These are phyloP conservation scores for Steinernema khuongi DNA, from an alignment of 1,140 invertebrate genomes.

Conservation along the genomic window DNA sequence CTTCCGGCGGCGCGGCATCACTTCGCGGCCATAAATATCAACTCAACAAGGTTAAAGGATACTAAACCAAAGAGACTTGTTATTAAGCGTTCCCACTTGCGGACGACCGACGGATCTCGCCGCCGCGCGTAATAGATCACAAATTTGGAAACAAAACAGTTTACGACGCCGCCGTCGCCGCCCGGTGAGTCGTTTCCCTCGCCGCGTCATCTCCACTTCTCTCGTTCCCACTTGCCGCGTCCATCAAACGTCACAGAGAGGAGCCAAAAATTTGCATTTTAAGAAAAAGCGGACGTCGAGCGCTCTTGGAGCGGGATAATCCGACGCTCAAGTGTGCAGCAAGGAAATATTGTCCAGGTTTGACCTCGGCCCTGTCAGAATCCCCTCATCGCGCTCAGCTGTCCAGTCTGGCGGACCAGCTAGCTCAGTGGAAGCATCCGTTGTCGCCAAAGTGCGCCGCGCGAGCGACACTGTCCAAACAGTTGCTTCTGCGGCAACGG, in stretches of 20 bases:
- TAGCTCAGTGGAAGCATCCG: not conserved
- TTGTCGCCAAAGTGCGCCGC: not conserved
- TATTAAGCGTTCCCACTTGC: conserved; percentile 9
- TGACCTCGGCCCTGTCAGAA: conserved; percentile 1
- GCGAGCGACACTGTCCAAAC: conserved; percentile 4
- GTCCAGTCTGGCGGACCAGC: not conserved
- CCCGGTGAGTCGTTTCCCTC: not conserved
- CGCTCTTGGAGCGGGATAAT: not conserved
- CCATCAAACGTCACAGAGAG: not conserved
- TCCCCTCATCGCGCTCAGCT: conserved; percentile 3
- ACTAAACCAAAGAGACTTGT: not conserved
- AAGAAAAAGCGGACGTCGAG: not conserved
- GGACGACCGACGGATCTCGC: not conserved
- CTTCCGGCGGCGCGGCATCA: conserved; percentile 9
- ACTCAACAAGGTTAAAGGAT: conserved; percentile 13
- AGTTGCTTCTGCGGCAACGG: not conserved
- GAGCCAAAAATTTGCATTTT: conserved; percentile 13
- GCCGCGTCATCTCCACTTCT: not conserved
- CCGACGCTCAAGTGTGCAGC: not conserved
- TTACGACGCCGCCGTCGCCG: not conserved
- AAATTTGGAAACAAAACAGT: conserved; percentile 3
- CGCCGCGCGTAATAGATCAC: conserved; percentile 1
- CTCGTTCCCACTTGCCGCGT: not conserved
- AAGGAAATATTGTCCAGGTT: conserved; percentile 13
- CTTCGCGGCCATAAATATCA: not conserved